A percentile compares a stretch with the other conserved stretches of the same genome.
Evolutionary conservation across 2,888 invertebrate species (phyloP).

Genomic region (Sarcophaga carnaria): DNA sequence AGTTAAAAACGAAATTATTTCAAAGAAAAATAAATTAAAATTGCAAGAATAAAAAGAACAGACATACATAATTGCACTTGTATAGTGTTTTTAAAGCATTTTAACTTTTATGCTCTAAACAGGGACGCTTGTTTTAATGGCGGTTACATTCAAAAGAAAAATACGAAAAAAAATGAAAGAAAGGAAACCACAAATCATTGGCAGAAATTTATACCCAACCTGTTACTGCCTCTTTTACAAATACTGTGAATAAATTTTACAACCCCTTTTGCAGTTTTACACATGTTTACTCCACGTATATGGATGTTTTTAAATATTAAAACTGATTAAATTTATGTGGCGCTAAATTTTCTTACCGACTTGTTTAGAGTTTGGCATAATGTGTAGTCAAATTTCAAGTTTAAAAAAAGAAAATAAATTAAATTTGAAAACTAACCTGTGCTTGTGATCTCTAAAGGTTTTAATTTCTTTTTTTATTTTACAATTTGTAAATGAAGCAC

Average conservation of each 20-base stretch:
- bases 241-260: not conserved
- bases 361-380: not conserved
- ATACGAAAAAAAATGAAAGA: not conserved
- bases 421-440: constrained; percentile 12
- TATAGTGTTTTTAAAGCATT: not conserved
- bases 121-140: not conserved
- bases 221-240: constrained; percentile 17
- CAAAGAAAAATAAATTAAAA: not conserved
- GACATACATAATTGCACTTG: constrained; percentile 19
- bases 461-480: not conserved
- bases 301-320: too few relatives aligned
- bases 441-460: not conserved
- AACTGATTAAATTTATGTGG: constrained; percentile 30
- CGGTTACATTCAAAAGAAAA: too few relatives aligned
- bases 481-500: too few relatives aligned
- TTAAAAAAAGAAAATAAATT: not conserved
- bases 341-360: constrained; percentile 9
- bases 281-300: not conserved
- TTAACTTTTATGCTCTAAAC: constrained; percentile 5
- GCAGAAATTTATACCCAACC: constrained; percentile 9
- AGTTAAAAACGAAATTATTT: not conserved
- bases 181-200: constrained; percentile 41
- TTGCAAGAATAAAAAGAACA: not conserved
- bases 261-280: not conserved
- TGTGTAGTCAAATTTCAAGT: constrained; percentile 27